Base-by-base conservation (phyloP, 2,113 vertebrate species). In the Campylomormyrus numenius region DNA sequence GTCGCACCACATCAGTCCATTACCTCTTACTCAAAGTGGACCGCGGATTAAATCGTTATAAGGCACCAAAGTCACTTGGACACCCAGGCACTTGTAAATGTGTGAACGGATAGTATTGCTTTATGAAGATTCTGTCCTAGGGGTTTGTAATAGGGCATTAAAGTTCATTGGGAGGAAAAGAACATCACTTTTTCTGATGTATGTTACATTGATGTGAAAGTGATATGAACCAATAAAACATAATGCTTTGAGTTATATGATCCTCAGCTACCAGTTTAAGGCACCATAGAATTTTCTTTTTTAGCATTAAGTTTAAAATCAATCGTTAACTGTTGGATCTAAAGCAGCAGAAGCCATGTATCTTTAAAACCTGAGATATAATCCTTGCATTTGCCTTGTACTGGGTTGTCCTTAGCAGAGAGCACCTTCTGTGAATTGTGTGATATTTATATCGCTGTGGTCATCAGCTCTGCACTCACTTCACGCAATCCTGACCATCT, bases 11-110 rank as follows among this genome's bases (percentile, higher is more conserved):
- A 42, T 27, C 62, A 52, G 89, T 70, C 89, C 31, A 83, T 53
- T 70, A 56, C 89, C 88, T 87, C 91, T 94, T 87, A 92, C 92
- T 93, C 88, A 93, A 90, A 83, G 49, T 48, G 11, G 9, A 84
- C 49, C 35, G 21, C 11, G 5, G 62, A 27, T 88, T 5, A 88
- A 89, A 83, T 88, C 83, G 46, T 84, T 70, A 85, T 91, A 91
- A 88, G 91, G 88, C 58, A 49, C 89, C 86, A 90, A 84, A 87
- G 83, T 89, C 88, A 83, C 88, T 90, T 83, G 85, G 91, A 90
- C 90, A 91, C 88, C 86, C 90, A 77, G 35, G 17, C 74, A 31
- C n/a, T 86, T 27, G 45, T 50, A 24, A 86, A 45, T 48, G 7
- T 27, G 48, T 50, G n/a, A 49, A 48, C 4, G n/a, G 27, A 15